phyloP scores from a whole-genome alignment of 2,797 vertebrate species.

The Notoglanidium macrostoma region DNA sequence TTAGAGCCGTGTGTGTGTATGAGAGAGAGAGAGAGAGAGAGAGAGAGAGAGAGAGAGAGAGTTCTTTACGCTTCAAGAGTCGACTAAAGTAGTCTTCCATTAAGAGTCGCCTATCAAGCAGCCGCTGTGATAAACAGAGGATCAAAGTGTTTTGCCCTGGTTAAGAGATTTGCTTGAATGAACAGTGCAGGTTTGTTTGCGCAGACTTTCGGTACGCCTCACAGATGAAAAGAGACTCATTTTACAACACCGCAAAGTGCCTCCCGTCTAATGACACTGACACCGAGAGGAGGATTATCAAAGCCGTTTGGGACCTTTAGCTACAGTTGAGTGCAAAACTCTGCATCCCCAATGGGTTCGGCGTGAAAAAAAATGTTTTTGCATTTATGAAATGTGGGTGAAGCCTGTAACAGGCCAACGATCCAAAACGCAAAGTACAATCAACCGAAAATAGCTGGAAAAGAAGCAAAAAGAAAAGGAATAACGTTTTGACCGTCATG shows the following conservation, averaged over 20 bases:
- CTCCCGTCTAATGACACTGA: constrained; percentile 1
- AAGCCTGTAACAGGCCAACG: neutral
- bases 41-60: neutral
- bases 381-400: neutral
- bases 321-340: neutral
- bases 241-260: constrained; percentile 2
- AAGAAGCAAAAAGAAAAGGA: neutral
- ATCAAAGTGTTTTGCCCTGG: constrained; percentile 50
- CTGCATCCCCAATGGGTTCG: neutral
- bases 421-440: neutral
- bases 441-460: neutral
- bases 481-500: neutral
- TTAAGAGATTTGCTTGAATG: constrained; percentile 43
- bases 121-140: constrained; percentile 46
- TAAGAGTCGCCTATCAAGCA: constrained; percentile 36
- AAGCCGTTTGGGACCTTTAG: neutral
- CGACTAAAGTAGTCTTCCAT: constrained; percentile 22
- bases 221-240: constrained; percentile 30
- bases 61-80: constrained; percentile 17
- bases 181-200: constrained; percentile 42
- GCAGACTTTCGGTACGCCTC: constrained; percentile 15
- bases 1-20: neutral
- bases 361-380: neutral
- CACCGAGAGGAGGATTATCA: constrained; percentile 11
- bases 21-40: neutral